Conservation (phyloP, 37 sponge, comb jelly and placozoan species). For the Beroe ovata region DNA sequence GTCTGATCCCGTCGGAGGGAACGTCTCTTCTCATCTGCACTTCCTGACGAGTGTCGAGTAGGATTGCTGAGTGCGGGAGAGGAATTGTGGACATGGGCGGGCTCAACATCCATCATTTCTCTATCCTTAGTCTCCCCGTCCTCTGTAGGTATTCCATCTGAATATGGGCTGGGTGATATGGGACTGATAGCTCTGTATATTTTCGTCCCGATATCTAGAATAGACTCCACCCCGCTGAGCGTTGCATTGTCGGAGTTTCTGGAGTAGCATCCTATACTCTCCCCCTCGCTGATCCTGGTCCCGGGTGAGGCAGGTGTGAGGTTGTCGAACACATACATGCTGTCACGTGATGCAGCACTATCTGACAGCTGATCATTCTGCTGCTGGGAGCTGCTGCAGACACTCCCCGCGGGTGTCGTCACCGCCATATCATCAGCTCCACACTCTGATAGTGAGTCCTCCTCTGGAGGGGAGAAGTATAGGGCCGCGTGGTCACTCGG, state of each 20-base stretch:
- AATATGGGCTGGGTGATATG: neutral
- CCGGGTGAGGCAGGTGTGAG: neutral
- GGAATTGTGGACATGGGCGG: too few relatives aligned
- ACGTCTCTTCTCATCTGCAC: neutral
- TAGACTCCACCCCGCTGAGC: neutral
- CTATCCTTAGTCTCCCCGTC: neutral
- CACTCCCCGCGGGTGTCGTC: too few relatives aligned
- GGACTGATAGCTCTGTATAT: neutral
- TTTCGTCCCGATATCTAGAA: neutral
- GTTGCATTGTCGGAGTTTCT: neutral
- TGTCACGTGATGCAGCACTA: conserved; percentile 26
- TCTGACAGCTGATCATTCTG: conserved; percentile 23
- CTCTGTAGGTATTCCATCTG: neutral
- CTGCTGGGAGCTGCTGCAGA: too few relatives aligned
- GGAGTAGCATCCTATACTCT: neutral
- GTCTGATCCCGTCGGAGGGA: neutral
- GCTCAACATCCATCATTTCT: neutral
- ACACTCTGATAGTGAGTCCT: too few relatives aligned
- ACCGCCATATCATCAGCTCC: too few relatives aligned
- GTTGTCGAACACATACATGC: conserved; percentile 31
- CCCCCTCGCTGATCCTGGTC: neutral
- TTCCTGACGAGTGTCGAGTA: neutral
- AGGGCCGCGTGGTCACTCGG: too few relatives aligned
- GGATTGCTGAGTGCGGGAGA: neutral
- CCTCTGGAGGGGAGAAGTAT: too few relatives aligned